phyloP scores from a whole-genome alignment of 2,888 invertebrate species.

The Sialis fuliginosa region DNA sequence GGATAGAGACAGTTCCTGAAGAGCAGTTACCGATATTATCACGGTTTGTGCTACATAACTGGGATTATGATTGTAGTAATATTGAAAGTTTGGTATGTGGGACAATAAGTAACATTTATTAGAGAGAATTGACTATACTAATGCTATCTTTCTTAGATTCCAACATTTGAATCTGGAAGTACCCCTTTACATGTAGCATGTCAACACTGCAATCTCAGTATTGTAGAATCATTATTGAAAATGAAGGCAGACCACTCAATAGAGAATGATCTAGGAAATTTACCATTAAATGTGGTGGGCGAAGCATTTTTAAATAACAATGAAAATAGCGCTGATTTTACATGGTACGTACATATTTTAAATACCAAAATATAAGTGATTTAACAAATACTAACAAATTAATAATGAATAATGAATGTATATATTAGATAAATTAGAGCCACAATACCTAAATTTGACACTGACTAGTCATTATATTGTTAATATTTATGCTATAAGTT shows the following conservation, averaged over 20 bases:
- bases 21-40: not conserved
- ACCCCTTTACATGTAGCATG: conserved; percentile 42
- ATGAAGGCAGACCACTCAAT: conserved; percentile 22
- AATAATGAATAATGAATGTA: too few relatives aligned
- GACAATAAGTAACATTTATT: too few relatives aligned
- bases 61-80: conserved; percentile 1
- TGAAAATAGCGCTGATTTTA: conserved; percentile 1
- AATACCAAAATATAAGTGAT: too few relatives aligned
- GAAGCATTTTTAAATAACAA: not conserved
- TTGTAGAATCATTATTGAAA: conserved; percentile 18
- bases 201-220: conserved; percentile 27
- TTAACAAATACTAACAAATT: too few relatives aligned
- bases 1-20: too few relatives aligned
- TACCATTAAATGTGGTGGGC: conserved; percentile 5
- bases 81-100: conserved; percentile 2
- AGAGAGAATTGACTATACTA: not conserved
- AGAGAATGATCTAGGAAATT: conserved; percentile 18
- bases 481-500: too few relatives aligned
- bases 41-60: not conserved
- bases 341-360: not conserved
- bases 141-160: conserved; percentile 19
- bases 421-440: too few relatives aligned
- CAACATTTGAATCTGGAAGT: conserved; percentile 32
- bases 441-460: too few relatives aligned
- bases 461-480: too few relatives aligned